These are phyloP conservation scores for Gandaritis pyraliata DNA, from an alignment of 2,888 invertebrate species.

Conservation along the genomic window DNA sequence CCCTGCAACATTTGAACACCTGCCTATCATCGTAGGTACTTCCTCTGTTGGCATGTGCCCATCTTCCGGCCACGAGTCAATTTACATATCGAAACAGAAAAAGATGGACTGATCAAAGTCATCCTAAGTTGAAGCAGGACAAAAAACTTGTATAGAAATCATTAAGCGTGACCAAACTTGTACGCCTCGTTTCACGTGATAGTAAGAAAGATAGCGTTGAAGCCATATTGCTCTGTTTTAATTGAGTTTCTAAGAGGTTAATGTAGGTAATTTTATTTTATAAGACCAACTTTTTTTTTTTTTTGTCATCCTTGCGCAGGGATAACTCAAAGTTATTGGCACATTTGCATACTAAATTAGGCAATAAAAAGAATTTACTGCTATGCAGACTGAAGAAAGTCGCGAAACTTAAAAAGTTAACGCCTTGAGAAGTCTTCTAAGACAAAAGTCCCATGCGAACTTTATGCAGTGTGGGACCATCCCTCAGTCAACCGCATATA, in stretches of 20 bases:
- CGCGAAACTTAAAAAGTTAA: not conserved
- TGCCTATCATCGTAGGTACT: constrained; percentile 34
- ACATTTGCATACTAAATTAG: not conserved
- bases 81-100: constrained; percentile 35
- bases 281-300: constrained; percentile 5
- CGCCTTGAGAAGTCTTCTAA: constrained; percentile 7
- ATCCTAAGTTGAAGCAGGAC: constrained; percentile 35
- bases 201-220: constrained; percentile 52
- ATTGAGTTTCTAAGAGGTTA: constrained; percentile 14
- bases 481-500: constrained; percentile 27
- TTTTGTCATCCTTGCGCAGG: too few species aligned
- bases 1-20: constrained; percentile 36
- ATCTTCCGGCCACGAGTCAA: constrained; percentile 40
- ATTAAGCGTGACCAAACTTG: constrained; percentile 63
- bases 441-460: constrained; percentile 19
- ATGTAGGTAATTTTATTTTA: constrained; percentile 1
- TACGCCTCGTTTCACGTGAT: constrained; percentile 64
- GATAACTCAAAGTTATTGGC: not conserved
- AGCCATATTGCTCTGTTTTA: constrained; percentile 57
- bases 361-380: not conserved
- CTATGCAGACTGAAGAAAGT: not conserved
- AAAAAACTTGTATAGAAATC: constrained; percentile 57
- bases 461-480: constrained; percentile 25
- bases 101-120: constrained; percentile 13
- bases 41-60: constrained; percentile 38